These are phyloP conservation scores for Cotesia chilonis DNA, from an alignment of 1,140 invertebrate genomes.

Conservation along the genomic window DNA sequence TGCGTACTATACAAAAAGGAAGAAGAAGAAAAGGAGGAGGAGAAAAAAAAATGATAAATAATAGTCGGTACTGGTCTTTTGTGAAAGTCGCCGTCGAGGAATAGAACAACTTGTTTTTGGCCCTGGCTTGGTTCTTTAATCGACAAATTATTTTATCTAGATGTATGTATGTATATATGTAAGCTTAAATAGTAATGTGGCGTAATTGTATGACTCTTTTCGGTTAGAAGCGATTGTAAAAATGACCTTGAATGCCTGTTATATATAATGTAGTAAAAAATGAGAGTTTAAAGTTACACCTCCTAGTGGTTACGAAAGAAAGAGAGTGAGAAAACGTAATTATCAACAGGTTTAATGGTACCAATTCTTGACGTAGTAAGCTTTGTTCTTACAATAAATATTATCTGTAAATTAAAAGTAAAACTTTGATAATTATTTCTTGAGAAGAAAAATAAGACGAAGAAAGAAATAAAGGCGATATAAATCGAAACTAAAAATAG, in stretches of 20 bases:
- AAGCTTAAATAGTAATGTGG: background rate
- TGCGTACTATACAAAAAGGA: background rate
- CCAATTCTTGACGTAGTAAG: slow-evolving; percentile 25
- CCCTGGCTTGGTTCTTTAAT: background rate
- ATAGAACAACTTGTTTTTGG: too few relatives aligned
- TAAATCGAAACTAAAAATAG: slow-evolving; percentile 9
- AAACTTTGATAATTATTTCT: background rate
- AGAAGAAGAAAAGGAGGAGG: background rate
- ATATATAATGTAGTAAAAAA: slow-evolving; percentile 34
- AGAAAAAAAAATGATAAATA: background rate
- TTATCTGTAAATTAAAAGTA: background rate
- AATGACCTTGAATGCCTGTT: slow-evolving; percentile 48
- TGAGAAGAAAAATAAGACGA: background rate
- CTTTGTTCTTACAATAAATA: background rate
- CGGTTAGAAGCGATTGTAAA: slow-evolving; percentile 44
- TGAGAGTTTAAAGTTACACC: slow-evolving; percentile 23
- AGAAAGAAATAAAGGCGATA: background rate
- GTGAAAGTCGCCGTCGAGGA: background rate
- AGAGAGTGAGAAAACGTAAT: slow-evolving; percentile 18
- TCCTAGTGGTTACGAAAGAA: slow-evolving; percentile 27
- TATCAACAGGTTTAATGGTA: slow-evolving; percentile 36
- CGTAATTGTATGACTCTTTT: slow-evolving; percentile 42
- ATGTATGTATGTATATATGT: background rate
- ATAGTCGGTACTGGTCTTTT: background rate
- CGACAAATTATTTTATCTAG: background rate